Percentiles rank a stretch among this genome's conserved stretches.
These are phyloP conservation scores for Lumbricus terrestris DNA, from an alignment of 2,888 invertebrate genomes.

Conservation along the genomic window DNA sequence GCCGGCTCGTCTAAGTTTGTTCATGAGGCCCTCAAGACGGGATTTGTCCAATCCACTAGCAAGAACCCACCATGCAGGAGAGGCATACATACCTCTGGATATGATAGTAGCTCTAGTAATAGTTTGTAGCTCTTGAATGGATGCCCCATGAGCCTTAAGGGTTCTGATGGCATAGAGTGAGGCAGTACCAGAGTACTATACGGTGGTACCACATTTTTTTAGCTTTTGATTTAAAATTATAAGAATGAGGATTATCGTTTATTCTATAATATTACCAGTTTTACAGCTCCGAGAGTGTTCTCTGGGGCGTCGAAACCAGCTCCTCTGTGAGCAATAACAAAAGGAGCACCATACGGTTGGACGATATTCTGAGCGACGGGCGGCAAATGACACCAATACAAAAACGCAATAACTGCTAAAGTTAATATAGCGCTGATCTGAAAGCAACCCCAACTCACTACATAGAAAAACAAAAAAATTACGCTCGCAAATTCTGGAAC, in stretches of 20 bases:
- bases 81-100: too few species aligned
- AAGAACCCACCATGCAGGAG: too few species aligned
- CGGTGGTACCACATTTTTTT: too few species aligned
- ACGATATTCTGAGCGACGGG: not conserved
- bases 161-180: too few species aligned
- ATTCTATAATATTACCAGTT: slow-evolving; percentile 57
- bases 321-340: slow-evolving; percentile 71
- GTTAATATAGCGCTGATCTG: not conserved
- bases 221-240: too few species aligned
- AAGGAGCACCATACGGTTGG: not conserved
- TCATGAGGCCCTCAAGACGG: too few species aligned
- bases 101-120: too few species aligned
- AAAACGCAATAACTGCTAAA: not conserved
- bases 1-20: too few species aligned
- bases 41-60: too few species aligned
- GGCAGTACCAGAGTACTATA: too few species aligned
- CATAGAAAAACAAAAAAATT: not conserved
- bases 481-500: not conserved
- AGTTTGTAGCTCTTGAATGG: too few species aligned
- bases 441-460: not conserved
- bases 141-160: too few species aligned
- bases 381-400: not conserved
- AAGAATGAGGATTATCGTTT: not conserved
- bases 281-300: slow-evolving; percentile 74
- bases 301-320: slow-evolving; percentile 77